Evolutionary conservation across 53 echinoderm and acorn worm genomes (phyloP).

Genomic region (Holothuria leucospilota): DNA sequence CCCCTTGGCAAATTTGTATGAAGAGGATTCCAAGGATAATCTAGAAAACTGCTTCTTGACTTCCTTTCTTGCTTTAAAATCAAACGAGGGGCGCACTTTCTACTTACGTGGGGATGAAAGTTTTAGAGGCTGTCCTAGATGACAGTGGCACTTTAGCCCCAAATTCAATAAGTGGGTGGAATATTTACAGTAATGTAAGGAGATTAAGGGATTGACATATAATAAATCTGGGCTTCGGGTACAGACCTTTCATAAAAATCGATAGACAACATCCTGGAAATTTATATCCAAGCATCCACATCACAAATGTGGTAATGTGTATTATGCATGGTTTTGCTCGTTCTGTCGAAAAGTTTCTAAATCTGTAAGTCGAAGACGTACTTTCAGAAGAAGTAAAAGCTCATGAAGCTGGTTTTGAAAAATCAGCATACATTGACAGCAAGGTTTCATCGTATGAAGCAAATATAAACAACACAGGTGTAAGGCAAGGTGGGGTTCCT

Average conservation of each 20-base stretch:
- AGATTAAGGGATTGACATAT: conserved; percentile 45
- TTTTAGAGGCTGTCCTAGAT: too few relatives aligned
- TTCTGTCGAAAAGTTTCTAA: conserved; percentile 54
- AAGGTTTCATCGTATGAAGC: neutral
- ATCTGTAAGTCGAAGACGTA: conserved; percentile 54
- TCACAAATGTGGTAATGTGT: neutral
- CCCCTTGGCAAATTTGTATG: too few relatives aligned
- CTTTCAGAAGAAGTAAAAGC: conserved; percentile 48
- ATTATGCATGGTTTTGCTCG: neutral
- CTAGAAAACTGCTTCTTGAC: conserved; percentile 41
- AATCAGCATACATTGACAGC: neutral
- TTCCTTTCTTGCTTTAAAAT: neutral
- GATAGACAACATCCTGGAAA: conserved; percentile 9
- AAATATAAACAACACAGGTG: conserved; percentile 19
- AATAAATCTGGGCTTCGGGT: neutral
- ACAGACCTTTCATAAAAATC: conserved; percentile 47
- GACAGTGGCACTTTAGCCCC: conserved; percentile 60
- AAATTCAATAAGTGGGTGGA: conserved; percentile 67
- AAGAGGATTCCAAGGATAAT: conserved; percentile 73
- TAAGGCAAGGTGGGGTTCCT: conserved; percentile 52
- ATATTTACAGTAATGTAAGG: conserved; percentile 63
- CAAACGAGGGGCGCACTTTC: neutral
- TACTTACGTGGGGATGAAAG: conserved; percentile 73
- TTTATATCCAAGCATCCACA: neutral
- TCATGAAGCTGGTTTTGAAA: neutral